phyloP scores from a whole-genome alignment of 2,113 vertebrate genomes.

The Notarius lentiginosus region DNA sequence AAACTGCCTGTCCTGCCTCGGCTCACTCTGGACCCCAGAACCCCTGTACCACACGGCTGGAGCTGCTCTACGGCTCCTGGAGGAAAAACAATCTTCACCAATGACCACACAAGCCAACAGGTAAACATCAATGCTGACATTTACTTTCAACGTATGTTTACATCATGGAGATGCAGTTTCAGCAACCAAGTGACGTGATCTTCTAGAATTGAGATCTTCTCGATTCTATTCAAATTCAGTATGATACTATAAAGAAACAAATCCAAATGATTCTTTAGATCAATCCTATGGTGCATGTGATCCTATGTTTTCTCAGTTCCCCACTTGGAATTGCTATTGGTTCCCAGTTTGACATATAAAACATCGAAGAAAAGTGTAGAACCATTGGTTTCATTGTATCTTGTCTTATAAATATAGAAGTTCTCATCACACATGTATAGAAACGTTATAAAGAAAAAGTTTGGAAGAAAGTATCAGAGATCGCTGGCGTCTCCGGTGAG shows the following conservation, averaged over 20 bases:
- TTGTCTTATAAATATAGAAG: neutral
- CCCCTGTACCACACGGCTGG: constrained; percentile 60
- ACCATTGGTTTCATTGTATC: neutral
- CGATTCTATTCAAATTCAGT: neutral
- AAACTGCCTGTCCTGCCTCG: constrained; percentile 57
- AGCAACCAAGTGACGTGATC: neutral
- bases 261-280: no score
- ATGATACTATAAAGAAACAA: no score
- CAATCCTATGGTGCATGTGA: neutral
- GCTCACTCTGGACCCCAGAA: constrained; percentile 46
- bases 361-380: neutral
- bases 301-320: neutral
- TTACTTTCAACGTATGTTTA: neutral
- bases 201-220: neutral
- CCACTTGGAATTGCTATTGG: neutral
- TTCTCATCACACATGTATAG: neutral
- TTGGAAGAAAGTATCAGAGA: neutral
- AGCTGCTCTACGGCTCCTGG: constrained; percentile 53
- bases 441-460: neutral
- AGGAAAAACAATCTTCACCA: constrained; percentile 62
- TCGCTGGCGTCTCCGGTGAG: neutral
- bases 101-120: constrained; percentile 63
- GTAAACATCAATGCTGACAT: constrained; percentile 55
- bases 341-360: neutral
- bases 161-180: neutral